These are phyloP conservation scores for Volucella zonaria DNA, from an alignment of 2,888 invertebrate species.

Conservation along the genomic window DNA sequence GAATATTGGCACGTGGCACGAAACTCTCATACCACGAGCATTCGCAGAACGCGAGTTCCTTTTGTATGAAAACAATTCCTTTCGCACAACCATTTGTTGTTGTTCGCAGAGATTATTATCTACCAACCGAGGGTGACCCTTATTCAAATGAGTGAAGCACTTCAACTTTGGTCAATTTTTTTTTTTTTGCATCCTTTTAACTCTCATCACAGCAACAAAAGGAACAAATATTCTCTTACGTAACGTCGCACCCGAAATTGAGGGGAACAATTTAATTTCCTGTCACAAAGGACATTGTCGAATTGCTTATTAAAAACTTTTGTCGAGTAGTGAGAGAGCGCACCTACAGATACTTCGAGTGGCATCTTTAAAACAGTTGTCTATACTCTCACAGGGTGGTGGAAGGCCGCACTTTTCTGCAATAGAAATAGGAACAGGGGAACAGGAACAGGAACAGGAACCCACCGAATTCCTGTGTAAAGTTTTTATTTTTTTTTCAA, in stretches of 20 bases:
- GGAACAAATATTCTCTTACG: no score
- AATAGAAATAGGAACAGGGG: no score
- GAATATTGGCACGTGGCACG: constrained; percentile 59
- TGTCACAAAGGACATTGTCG: constrained; percentile 46
- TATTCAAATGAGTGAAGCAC: constrained; percentile 46
- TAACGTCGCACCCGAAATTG: no score
- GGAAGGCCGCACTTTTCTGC: not conserved
- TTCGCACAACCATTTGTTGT: constrained; percentile 29
- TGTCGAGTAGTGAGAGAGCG: constrained; percentile 54
- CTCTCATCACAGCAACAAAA: no score
- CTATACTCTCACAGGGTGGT: constrained; percentile 44
- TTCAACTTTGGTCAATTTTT: constrained; percentile 57
- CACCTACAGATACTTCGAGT: constrained; percentile 53
- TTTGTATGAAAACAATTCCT: no score
- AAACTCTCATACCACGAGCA: not conserved
- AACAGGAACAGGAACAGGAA: not conserved
- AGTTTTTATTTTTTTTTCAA: no score
- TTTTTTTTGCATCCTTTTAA: constrained; percentile 27
- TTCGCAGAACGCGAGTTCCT: no score
- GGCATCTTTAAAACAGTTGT: constrained; percentile 50
- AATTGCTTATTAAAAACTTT: constrained; percentile 64
- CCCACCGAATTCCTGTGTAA: not conserved
- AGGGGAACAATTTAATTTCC: constrained; percentile 25
- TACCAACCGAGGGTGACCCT: constrained; percentile 42
- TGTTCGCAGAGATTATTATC: constrained; percentile 40